A percentile compares a stretch with the other conserved stretches of the same genome.
Conservation (phyloP, 2,113 vertebrate species). For the Nibea coibor region DNA sequence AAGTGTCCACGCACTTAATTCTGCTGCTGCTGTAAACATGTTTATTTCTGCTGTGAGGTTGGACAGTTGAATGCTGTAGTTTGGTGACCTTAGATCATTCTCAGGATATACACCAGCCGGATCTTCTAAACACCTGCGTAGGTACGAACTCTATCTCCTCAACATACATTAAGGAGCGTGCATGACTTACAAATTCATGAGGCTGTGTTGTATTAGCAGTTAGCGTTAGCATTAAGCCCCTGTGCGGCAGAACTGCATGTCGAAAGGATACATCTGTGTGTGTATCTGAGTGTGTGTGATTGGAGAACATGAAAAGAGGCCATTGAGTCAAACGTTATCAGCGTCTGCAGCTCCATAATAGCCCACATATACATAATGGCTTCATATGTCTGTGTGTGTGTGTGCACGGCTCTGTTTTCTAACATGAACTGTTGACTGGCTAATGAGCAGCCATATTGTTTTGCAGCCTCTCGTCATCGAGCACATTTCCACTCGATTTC, state of each 20-base stretch:
- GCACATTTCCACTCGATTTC: neutral
- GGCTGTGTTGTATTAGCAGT: too few species aligned
- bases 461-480: neutral
- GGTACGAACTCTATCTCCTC: too few species aligned
- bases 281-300: neutral
- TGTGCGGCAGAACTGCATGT: neutral
- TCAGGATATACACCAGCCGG: neutral
- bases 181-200: too few species aligned
- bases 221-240: too few species aligned
- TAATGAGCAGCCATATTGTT: slow-evolving; percentile 14
- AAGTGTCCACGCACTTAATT: too few species aligned
- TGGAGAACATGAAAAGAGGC: neutral
- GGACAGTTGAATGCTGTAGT: too few species aligned
- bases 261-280: neutral
- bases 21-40: too few species aligned
- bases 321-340: slow-evolving; percentile 33
- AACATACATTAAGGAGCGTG: too few species aligned
- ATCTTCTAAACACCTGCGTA: too few species aligned
- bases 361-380: slow-evolving; percentile 8
- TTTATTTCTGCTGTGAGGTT: too few species aligned
- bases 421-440: neutral
- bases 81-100: neutral
- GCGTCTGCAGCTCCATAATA: slow-evolving; percentile 15
- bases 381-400: neutral
- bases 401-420: neutral